These are phyloP conservation scores for Oreotrochilus melanogaster DNA, from an alignment of 2,113 vertebrate genomes.

Conservation along the genomic window DNA sequence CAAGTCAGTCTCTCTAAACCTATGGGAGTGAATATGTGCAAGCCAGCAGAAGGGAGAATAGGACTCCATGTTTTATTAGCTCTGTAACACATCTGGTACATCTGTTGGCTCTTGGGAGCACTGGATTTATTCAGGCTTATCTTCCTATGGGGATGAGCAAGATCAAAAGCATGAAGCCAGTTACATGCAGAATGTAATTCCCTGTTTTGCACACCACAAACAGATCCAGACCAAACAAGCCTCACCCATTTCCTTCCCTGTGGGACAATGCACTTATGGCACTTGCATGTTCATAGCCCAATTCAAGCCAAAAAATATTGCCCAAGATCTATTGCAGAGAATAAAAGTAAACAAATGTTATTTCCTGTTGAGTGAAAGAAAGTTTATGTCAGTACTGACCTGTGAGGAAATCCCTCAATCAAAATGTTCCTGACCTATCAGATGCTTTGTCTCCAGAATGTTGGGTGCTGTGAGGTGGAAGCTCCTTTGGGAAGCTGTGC, in stretches of 20 bases:
- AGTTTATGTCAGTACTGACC: not conserved
- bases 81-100: conserved; percentile 22
- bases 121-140: conserved; percentile 44
- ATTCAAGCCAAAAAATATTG: not conserved
- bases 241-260: conserved; percentile 3
- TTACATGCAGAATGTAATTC: not conserved
- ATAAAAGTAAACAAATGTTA: not conserved
- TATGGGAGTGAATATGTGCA: not conserved
- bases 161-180: conserved; percentile 8
- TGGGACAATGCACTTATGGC: not conserved
- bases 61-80: conserved; percentile 2
- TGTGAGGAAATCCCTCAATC: not conserved
- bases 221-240: conserved; percentile 42
- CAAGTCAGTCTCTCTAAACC: not conserved
- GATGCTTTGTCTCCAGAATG: not conserved
- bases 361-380: not conserved
- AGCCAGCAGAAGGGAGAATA: conserved; percentile 13
- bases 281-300: not conserved
- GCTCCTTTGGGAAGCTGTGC: not conserved
- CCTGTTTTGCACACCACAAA: not conserved
- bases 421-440: not conserved
- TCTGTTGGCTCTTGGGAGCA: conserved; percentile 21
- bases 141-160: conserved; percentile 46
- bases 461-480: not conserved
- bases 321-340: not conserved